Evolutionary conservation across 2,113 vertebrate genomes (phyloP).

Genomic region (Todiramphus chloris): DNA sequence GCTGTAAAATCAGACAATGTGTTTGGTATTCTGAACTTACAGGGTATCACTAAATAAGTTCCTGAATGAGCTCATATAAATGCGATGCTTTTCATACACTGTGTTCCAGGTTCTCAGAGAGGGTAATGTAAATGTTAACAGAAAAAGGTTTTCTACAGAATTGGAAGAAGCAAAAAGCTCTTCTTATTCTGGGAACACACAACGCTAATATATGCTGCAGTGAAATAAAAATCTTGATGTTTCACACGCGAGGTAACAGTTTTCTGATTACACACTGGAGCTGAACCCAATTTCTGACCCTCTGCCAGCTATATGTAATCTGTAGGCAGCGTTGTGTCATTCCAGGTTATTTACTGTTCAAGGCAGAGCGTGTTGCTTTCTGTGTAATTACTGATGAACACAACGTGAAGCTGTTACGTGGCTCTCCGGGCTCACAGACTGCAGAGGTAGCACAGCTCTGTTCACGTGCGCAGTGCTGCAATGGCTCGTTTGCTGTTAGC

Average conservation of each 20-base stretch:
- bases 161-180: not conserved
- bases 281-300: not conserved
- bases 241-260: not conserved
- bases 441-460: constrained; percentile 13
- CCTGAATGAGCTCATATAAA: not conserved
- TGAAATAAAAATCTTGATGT: not conserved
- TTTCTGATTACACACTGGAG: not conserved
- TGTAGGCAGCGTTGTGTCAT: not conserved
- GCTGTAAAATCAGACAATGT: not conserved
- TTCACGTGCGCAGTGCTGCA: not conserved
- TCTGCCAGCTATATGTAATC: not conserved
- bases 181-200: not conserved
- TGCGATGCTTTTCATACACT: not conserved
- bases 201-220: not conserved
- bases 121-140: not conserved
- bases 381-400: not conserved
- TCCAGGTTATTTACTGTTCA: not conserved
- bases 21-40: not conserved
- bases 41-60: not conserved
- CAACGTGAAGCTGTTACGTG: not conserved
- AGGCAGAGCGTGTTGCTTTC: not conserved
- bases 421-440: not conserved
- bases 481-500: constrained; percentile 34
- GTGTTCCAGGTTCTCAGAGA: not conserved
- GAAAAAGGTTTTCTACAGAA: not conserved